Percentiles rank a stretch among this genome's conserved stretches.
Conservation (phyloP, 35 echinoderm and acorn worm genomes). For the Patiria miniata region DNA sequence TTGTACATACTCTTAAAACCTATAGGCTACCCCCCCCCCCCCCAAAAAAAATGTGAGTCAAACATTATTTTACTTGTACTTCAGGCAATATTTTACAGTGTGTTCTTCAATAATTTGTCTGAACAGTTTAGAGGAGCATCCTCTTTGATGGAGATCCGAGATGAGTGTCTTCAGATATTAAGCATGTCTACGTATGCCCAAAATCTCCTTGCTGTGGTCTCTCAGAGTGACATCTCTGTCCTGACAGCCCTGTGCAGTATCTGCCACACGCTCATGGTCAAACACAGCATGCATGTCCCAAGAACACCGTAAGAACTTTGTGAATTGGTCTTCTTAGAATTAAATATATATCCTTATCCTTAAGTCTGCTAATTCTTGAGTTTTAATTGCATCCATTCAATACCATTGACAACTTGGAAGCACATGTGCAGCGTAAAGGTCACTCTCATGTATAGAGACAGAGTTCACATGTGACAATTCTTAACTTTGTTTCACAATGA, state of each 20-base stretch:
- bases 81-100: background rate
- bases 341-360: background rate
- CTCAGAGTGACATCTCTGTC: constrained; percentile 28
- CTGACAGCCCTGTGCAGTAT: constrained; percentile 70
- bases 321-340: background rate
- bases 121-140: constrained; percentile 44
- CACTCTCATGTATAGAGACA: background rate
- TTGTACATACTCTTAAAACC: too few species aligned
- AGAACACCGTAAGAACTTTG: constrained; percentile 64
- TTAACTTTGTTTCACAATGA: too few species aligned
- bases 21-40: too few species aligned
- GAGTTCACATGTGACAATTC: too few species aligned
- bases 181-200: constrained; percentile 38
- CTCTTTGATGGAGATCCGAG: constrained; percentile 60
- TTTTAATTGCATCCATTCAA: background rate
- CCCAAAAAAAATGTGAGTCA: too few species aligned
- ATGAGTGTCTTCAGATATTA: constrained; percentile 52
- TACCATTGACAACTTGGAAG: background rate
- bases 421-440: background rate
- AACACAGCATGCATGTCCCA: constrained; percentile 85
- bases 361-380: background rate
- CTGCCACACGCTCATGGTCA: constrained; percentile 79
- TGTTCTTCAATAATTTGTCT: background rate
- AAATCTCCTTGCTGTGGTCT: constrained; percentile 34
- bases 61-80: background rate